A percentile compares a stretch with the other conserved stretches of the same genome.
These are phyloP conservation scores for Euplexia lucipara DNA, from an alignment of 2,888 invertebrate species.

Conservation along the genomic window DNA sequence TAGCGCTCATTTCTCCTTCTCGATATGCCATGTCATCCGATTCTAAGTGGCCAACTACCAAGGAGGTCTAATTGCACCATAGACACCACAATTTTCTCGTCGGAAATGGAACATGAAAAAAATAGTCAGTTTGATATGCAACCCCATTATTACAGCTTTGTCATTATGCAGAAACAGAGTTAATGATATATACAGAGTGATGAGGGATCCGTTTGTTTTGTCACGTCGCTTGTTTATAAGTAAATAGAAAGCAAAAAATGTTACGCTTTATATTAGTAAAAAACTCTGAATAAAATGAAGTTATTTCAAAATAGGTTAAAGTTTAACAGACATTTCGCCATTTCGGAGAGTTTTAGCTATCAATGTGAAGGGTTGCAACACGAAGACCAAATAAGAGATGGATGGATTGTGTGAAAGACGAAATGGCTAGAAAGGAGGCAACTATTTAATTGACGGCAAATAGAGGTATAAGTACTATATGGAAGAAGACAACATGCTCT, in stretches of 20 bases:
- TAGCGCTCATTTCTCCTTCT: conserved; percentile 59
- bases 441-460: too few relatives aligned
- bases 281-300: background rate
- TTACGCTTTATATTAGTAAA: background rate
- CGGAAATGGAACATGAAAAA: conserved; percentile 75
- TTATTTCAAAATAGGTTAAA: too few relatives aligned
- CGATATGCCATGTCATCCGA: conserved; percentile 68
- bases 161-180: conserved; percentile 62
- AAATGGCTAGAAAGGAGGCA: too few relatives aligned
- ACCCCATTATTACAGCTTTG: conserved; percentile 59
- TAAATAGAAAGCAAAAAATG: conserved; percentile 11
- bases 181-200: conserved; percentile 54
- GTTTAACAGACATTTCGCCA: too few relatives aligned
- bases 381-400: too few relatives aligned
- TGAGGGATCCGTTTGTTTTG: conserved; percentile 59
- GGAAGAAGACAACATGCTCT: too few relatives aligned
- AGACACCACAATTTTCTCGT: conserved; percentile 72
- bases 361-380: too few relatives aligned
- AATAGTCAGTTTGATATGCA: conserved; percentile 59
- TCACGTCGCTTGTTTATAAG: conserved; percentile 25
- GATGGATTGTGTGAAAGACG: too few relatives aligned
- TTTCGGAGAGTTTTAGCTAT: too few relatives aligned
- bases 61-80: conserved; percentile 74
- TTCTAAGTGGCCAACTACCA: conserved; percentile 64
- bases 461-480: too few relatives aligned